Conservation (phyloP, 2,888 invertebrate genomes). For the Altica lythri region DNA sequence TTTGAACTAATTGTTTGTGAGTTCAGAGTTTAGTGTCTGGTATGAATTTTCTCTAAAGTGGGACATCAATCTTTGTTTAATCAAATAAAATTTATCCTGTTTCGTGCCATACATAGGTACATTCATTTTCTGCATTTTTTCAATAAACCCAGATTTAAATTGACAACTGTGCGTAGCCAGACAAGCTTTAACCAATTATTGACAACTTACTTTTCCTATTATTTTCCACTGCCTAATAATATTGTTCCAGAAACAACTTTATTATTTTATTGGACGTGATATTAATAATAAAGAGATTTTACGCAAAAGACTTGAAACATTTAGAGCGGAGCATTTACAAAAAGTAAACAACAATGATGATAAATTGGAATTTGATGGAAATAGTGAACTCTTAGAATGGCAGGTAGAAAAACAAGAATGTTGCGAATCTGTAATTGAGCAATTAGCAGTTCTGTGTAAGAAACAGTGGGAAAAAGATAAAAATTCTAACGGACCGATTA, state of each 20-base stretch:
- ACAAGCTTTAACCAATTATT: no score
- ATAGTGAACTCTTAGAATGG: conserved; percentile 45
- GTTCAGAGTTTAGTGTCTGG: no score
- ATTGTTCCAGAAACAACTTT: conserved; percentile 47
- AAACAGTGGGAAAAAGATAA: conserved; percentile 42
- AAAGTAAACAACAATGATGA: conserved; percentile 43
- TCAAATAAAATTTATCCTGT: no score
- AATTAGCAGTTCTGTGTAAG: conserved; percentile 47
- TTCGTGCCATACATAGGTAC: no score
- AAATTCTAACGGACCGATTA: conserved; percentile 40
- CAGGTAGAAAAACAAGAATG: conserved; percentile 46
- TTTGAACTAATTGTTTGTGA: no score
- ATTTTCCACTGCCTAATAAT: no score
- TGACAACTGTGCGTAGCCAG: no score
- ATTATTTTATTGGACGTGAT: conserved; percentile 46
- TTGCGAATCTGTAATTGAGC: conserved; percentile 45
- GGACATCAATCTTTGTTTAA: no score
- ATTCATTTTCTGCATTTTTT: no score
- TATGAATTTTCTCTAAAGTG: no score
- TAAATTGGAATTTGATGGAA: conserved; percentile 42
- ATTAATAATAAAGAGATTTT: conserved; percentile 40
- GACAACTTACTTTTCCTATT: no score
- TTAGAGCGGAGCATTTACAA: conserved; percentile 43
- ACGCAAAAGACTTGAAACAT: conserved; percentile 43
- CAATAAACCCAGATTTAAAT: no score